Conservation (phyloP, 2,113 vertebrate species). For the Mustelus asterias region DNA sequence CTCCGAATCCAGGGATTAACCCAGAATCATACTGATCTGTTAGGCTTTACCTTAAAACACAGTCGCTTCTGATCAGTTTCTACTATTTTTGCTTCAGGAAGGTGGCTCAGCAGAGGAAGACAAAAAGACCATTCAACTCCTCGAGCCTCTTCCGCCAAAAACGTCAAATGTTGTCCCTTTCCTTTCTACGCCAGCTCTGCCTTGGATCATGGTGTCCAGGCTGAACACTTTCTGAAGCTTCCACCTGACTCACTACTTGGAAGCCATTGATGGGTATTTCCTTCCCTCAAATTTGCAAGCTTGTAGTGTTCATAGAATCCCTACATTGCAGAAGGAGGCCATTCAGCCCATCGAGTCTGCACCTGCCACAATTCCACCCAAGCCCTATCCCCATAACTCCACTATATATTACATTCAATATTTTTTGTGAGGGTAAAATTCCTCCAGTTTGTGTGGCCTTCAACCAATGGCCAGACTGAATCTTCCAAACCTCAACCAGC, state of each 20-base stretch:
- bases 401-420: background rate
- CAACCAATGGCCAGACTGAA: background rate
- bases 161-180: too few species aligned
- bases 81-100: too few species aligned
- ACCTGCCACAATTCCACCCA: too few species aligned
- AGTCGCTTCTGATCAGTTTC: background rate
- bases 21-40: too few species aligned
- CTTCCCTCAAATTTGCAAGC: background rate
- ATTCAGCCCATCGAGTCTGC: too few species aligned
- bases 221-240: background rate
- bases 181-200: too few species aligned
- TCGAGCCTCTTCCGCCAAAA: too few species aligned
- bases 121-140: too few species aligned
- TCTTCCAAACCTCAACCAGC: background rate
- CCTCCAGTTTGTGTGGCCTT: background rate
- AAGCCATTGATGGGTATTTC: background rate
- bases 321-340: too few species aligned
- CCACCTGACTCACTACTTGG: background rate
- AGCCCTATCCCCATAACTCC: too few species aligned
- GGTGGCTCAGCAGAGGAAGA: too few species aligned
- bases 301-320: background rate
- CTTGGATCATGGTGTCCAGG: too few species aligned
- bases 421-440: background rate
- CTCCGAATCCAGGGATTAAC: background rate
- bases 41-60: background rate